phyloP scores from a whole-genome alignment of 2,888 invertebrate species.

The Oligia fasciuncula region DNA sequence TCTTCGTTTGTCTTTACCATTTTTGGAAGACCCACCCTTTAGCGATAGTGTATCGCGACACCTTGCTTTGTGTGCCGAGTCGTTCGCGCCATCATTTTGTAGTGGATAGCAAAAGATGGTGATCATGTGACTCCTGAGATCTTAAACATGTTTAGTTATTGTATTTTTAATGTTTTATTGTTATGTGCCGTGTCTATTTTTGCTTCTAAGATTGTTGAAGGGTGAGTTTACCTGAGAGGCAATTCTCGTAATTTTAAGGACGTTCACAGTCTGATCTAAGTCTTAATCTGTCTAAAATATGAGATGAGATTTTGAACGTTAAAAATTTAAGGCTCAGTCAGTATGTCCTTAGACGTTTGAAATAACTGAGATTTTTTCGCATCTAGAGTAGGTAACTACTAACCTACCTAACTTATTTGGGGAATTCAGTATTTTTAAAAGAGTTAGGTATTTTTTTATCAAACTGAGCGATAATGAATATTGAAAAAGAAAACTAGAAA shows the following conservation, averaged over 20 bases:
- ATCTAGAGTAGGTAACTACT: background rate
- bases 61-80: slow-evolving; percentile 77
- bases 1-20: slow-evolving; percentile 82
- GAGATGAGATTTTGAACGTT: too few relatives aligned
- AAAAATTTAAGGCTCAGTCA: too few relatives aligned
- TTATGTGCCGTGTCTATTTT: slow-evolving; percentile 77
- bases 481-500: background rate
- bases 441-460: background rate
- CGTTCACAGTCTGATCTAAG: too few relatives aligned
- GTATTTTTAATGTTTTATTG: slow-evolving; percentile 76
- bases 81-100: slow-evolving; percentile 79
- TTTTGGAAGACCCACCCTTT: slow-evolving; percentile 83
- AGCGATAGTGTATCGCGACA: slow-evolving; percentile 78
- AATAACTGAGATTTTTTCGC: background rate
- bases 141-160: slow-evolving; percentile 82
- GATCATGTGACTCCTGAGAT: slow-evolving; percentile 70
- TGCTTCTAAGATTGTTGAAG: slow-evolving; percentile 80
- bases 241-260: too few relatives aligned
- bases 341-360: background rate
- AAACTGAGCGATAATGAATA: background rate
- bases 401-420: background rate
- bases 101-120: slow-evolving; percentile 66
- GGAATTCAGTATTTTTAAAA: background rate
- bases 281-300: too few relatives aligned
- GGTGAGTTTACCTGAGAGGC: slow-evolving; percentile 74